Evolutionary conservation across 2,797 vertebrate genomes (phyloP), one percentile per base, ranked within the genome.

Genomic region (Macropodus opercularis): DNA sequence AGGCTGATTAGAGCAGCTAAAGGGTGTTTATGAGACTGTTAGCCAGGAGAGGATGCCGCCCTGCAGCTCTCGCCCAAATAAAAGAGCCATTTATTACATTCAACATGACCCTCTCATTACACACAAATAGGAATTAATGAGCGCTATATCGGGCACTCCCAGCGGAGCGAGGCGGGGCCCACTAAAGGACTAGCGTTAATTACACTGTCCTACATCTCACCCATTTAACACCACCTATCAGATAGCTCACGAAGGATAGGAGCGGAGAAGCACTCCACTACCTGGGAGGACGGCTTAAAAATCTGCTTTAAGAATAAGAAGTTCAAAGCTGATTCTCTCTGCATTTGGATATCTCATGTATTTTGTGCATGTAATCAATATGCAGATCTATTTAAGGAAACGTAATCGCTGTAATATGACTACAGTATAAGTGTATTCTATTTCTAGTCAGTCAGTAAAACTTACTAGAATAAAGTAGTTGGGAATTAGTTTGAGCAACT

Each of bases 81-180:
- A 92, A 92, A 90, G 83, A 87, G 86, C 79, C 83, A 92, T 92
- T 91, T 88, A 91, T 92, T 92, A 91, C 81, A 86, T 89, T 85
- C 78, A 90, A 91, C 89, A 87, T 90, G 90, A 91, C 88, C 90
- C 91, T 91, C 90, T 92, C 88, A 90, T 92, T 91, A 91, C 84
- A 79, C 89, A 89, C 88, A 92, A 90, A 92, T 89, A 86, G 90
- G 89, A 91, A 92, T 91, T 92, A 92, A 92, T 91, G 91, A 90
- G 81, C 61, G 69, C 88, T 90, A 90, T 92, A 89, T 91, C 57
- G 62, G 85, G 84, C 56, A 12, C 79, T 91, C 90, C 90, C 90
- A 80, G 74, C 21, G 83, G 89, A 90, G 72, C 70, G 44, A 81
- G 85, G 78, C 62, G 71, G 82, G 80, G 81, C 77, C 77, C 59